Conservation (phyloP, 1,140 invertebrate genomes). For the Bombus difficillimus region DNA sequence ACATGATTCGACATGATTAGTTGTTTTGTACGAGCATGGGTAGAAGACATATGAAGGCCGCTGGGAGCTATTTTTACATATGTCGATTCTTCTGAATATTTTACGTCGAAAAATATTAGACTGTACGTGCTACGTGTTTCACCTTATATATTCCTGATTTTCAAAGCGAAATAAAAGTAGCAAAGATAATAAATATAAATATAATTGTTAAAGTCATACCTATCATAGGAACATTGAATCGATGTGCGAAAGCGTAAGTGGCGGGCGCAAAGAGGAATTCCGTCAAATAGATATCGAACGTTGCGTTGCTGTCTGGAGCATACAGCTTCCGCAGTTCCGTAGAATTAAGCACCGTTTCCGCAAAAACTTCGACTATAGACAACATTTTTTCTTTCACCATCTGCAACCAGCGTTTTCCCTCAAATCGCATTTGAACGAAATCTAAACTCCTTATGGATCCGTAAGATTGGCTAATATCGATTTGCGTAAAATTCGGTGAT, state of each 20-base stretch:
- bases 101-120: fast-evolving
- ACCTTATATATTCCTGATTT: too few species aligned
- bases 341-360: constrained; percentile 41
- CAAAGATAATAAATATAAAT: too few species aligned
- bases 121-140: fast-evolving
- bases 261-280: constrained; percentile 47
- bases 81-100: fast-evolving
- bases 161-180: fast-evolving
- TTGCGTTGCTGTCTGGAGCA: constrained; percentile 36
- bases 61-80: too few species aligned
- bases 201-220: constrained; percentile 45
- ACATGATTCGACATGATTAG: fast-evolving
- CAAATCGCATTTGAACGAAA: not conserved
- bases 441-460: fast-evolving
- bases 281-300: constrained; percentile 66
- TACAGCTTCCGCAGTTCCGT: constrained; percentile 61
- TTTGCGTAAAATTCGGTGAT: constrained; percentile 67
- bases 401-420: constrained; percentile 1
- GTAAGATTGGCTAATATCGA: constrained; percentile 39
- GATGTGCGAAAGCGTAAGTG: constrained; percentile 46
- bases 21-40: fast-evolving
- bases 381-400: fast-evolving
- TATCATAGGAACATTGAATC: constrained; percentile 66
- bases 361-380: fast-evolving
- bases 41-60: fast-evolving